Base-by-base conservation (phyloP, 2,888 invertebrate species). In the Exocentrus adspersus region DNA sequence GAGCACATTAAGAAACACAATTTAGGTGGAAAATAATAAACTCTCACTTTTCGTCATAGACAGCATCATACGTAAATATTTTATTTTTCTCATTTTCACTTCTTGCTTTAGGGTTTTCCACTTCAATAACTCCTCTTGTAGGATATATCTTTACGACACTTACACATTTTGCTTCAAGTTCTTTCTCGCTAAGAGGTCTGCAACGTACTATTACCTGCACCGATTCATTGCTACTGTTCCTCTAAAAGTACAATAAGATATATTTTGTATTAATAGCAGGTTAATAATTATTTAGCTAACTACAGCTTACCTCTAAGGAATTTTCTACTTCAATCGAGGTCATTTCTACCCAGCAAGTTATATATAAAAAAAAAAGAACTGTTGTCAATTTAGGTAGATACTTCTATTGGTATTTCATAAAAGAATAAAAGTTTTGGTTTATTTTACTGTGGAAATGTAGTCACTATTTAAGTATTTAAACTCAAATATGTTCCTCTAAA, bases 191-290 rank as follows among this genome's bases (percentile, higher is more conserved):
- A 85, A 99, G 90, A 37, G 99, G 99, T 59, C 99, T 90, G 85
- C 98, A 97, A 80, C 99, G 87, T 60, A 99, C 98, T 72, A 98
- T 93, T 69, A 99, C 98, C 85, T 97, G 96, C 64, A 98, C 97
- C 78, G 93, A 91, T 84, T 98, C 96, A 80, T 91, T 91, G 56
- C 72, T 78, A 20, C 65, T 69, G 37, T 66, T 73, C 71, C 71
- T 71, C 68, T 64, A 58, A 61, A 67, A 64, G 2, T 1, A 14
- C n/a, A 45, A 10, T 17, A 14, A 19, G 7, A 24, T 16, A 54
- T 17, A 17, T n/a, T n/a, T n/a, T n/a, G n/a, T n/a, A n/a, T n/a
- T n/a, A n/a, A n/a, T n/a, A n/a, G n/a, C n/a, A n/a, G n/a, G n/a
- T n/a, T n/a, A n/a, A n/a, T n/a, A n/a, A n/a, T n/a, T n/a, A n/a